A percentile compares a stretch with the other conserved stretches of the same genome.
These are phyloP conservation scores for Charina bottae DNA, from an alignment of 2,113 vertebrate species.

Conservation along the genomic window DNA sequence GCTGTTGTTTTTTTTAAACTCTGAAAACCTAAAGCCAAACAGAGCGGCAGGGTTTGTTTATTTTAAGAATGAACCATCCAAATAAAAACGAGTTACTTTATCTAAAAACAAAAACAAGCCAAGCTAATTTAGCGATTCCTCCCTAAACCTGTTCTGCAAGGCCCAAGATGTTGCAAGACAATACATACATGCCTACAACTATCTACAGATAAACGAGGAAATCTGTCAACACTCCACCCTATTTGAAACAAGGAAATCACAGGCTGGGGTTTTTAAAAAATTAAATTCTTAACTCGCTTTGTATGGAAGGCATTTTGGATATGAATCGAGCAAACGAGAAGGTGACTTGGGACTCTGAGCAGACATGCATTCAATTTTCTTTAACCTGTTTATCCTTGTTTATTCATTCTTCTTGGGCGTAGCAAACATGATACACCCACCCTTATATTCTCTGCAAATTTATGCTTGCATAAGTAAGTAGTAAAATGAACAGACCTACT, in stretches of 20 bases:
- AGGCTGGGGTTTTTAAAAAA: too few species aligned
- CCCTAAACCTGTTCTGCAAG: background rate
- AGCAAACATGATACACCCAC: background rate
- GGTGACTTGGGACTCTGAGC: too few species aligned
- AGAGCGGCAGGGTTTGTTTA: background rate
- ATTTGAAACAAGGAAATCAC: background rate
- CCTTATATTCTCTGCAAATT: background rate
- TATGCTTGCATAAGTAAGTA: background rate
- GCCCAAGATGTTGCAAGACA: background rate
- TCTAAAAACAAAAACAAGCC: background rate
- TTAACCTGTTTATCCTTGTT: background rate
- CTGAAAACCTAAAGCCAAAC: background rate
- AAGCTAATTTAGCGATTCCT: background rate
- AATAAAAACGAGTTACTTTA: background rate
- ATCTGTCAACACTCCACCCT: background rate
- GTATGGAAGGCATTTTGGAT: background rate
- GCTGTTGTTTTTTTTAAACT: background rate
- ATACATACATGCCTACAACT: background rate
- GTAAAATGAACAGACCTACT: too few species aligned
- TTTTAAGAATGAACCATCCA: background rate
- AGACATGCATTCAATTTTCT: background rate
- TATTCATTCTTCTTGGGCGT: background rate
- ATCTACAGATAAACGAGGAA: background rate
- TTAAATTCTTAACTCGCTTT: background rate
- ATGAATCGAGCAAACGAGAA: background rate